Base-by-base conservation (phyloP, 2,888 invertebrate species). In the Acleris holmiana region DNA sequence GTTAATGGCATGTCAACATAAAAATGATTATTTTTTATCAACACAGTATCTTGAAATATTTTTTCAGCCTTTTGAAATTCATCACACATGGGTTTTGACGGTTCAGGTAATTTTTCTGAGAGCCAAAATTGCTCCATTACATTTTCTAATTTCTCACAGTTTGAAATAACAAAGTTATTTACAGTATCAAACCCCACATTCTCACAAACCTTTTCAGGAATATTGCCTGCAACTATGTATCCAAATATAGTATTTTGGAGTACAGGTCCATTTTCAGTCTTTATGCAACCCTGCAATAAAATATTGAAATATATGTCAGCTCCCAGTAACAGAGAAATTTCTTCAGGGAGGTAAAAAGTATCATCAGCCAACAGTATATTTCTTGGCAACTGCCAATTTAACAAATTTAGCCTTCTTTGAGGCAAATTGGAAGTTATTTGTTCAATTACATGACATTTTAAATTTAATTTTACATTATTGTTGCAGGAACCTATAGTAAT, bases 51-150 rank as follows among this genome's bases (percentile, higher is more conserved):
- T n/a, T 61, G 19, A 66, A 68, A 64, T 23, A 49, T 46, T 35
- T 51, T 10, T 47, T 67, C 65, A 47, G 67, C 57, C 18, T 53
- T 49, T 41, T 62, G 41, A 51, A 55, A 55, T 49, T 62, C 58
- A 44, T 21, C 25, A 18, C 46, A 46, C 10, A 29, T 48, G 17
- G 21, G 44, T 41, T 40, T 40, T 56, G 25, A 17, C n/a, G 2
- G 17, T 40, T 69, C 60, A 47, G 68, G 66, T 3, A 67, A 13
- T 17, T 49, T 65, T 66, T 73, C 71, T 18, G 67, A 23, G 0
- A 67, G 47, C 73, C 72, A 71, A 59, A 73, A 74, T 13, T 67
- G 23, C 41, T 70, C 61, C 69, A 73, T 71, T 1, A 69, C 46
- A 59, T 70, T 40, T 54, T 68, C 66, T 50, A 72, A 68, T 15